Base-by-base conservation (phyloP, 2,113 vertebrate genomes). In the Orientallactaga bullata region DNA sequence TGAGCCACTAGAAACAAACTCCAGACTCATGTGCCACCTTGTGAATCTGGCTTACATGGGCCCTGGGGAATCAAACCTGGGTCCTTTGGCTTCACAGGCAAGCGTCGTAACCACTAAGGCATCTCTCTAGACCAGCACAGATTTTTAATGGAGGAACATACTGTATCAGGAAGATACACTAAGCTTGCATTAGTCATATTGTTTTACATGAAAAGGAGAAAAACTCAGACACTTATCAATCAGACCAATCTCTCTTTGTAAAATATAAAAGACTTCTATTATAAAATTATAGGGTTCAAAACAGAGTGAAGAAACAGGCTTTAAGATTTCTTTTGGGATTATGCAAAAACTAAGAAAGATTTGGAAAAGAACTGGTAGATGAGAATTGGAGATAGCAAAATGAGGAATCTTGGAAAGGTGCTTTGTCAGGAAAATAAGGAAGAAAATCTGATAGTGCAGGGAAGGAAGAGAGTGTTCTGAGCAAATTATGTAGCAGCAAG, bases 161-260 rank as follows among this genome's bases (percentile, higher is more conserved):
- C n/a, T n/a, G n/a, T n/a, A n/a, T n/a, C n/a, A n/a, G n/a, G n/a
- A n/a, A n/a, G n/a, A n/a, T n/a, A n/a, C n/a, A n/a, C n/a, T n/a
- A n/a, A n/a, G n/a, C n/a, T n/a, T n/a, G n/a, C n/a, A n/a, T n/a
- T n/a, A n/a, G n/a, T n/a, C 51, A 51, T 51, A 51, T 51, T 7
- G 51, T 51, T 51, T 51, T 51, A 51, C 51, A 51, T 51, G 51
- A 12, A 51, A 51, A 51, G 12, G 51, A 51, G 51, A 51, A 51
- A 51, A 8, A 51, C 7, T 51, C 12, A 8, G 51, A 12, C 65
- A 8, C 80, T 23, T 58, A 68, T 63, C 81, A 76, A 74, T 69
- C 23, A 90, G 47, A 87, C 71, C 87, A 80, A 55, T 83, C 35
- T 74, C 86, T 23, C 65, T 85, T 85, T 88, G 26, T 72, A 95